Percentiles rank a stretch among this genome's conserved stretches.
phyloP scores from a whole-genome alignment of 2,888 invertebrate species.

The Ormyrus thymus region DNA sequence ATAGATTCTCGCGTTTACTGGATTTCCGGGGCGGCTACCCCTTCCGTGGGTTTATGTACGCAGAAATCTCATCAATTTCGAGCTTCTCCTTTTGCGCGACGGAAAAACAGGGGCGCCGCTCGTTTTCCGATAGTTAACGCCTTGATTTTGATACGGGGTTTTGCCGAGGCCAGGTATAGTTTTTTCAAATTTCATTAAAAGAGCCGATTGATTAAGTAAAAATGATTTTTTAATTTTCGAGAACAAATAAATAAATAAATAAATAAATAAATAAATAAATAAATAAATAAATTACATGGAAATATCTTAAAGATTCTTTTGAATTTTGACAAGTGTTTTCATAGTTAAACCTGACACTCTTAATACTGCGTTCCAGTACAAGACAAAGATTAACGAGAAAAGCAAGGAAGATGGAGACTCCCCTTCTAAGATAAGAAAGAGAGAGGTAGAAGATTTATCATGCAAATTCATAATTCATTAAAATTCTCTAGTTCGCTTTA shows the following conservation, averaged over 20 bases:
- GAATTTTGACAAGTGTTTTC: too few relatives aligned
- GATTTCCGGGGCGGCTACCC: conserved; percentile 23
- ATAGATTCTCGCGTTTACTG: conserved; percentile 23
- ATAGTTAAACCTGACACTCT: too few relatives aligned
- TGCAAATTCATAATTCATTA: conserved; percentile 8
- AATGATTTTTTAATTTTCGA: too few relatives aligned
- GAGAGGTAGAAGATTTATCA: conserved; percentile 8
- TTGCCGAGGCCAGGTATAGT: too few relatives aligned
- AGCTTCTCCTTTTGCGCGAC: conserved; percentile 1
- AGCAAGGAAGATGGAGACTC: background rate
- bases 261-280: too few relatives aligned
- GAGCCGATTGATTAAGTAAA: too few relatives aligned
- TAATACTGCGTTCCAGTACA: too few relatives aligned
- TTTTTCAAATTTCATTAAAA: too few relatives aligned
- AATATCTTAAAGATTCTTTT: too few relatives aligned
- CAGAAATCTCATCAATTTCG: conserved; percentile 37
- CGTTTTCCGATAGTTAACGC: conserved; percentile 19
- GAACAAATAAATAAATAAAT: too few relatives aligned
- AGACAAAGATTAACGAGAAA: conserved; percentile 35
- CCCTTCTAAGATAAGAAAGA: background rate
- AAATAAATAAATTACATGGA: too few relatives aligned
- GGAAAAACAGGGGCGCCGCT: conserved; percentile 1
- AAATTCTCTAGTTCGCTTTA: background rate
- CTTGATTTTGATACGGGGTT: background rate
- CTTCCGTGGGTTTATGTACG: conserved; percentile 2